Percentiles rank a stretch among this genome's conserved stretches.
These are phyloP conservation scores for Rhamphomyia laevipes DNA, from an alignment of 2,888 invertebrate genomes.

Conservation along the genomic window DNA sequence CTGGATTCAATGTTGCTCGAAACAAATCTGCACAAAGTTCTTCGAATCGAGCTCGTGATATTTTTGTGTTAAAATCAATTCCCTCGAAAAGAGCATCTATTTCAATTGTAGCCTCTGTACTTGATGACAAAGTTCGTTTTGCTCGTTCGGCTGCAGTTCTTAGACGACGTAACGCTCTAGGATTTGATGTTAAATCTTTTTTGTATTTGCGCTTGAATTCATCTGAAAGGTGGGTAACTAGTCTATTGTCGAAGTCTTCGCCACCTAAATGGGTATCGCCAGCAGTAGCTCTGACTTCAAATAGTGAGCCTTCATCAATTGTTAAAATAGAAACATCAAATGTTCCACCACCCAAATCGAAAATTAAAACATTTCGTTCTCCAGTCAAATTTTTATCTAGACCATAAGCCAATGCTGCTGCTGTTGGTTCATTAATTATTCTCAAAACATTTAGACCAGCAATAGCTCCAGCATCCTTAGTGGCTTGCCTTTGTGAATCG, in stretches of 20 bases:
- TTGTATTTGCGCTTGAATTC: conserved; percentile 72
- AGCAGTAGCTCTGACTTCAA: conserved; percentile 86
- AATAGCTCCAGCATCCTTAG: conserved; percentile 87
- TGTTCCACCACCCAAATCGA: conserved; percentile 60
- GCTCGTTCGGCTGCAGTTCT: conserved; percentile 67
- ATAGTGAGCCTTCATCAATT: conserved; percentile 76
- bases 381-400: conserved; percentile 71
- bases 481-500: conserved; percentile 79
- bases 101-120: conserved; percentile 63
- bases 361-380: conserved; percentile 68
- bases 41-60: conserved; percentile 59
- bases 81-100: conserved; percentile 63
- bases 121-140: conserved; percentile 65
- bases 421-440: conserved; percentile 87
- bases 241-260: conserved; percentile 78
- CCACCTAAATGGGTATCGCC: conserved; percentile 89
- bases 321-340: conserved; percentile 92
- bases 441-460: conserved; percentile 81
- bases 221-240: conserved; percentile 74
- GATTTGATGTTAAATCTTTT: conserved; percentile 52
- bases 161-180: conserved; percentile 52
- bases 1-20: conserved; percentile 56
- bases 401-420: conserved; percentile 86
- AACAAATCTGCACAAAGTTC: conserved; percentile 58
- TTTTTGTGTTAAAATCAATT: conserved; percentile 53